Percentiles rank a stretch among this genome's conserved stretches.
Evolutionary conservation across 2,113 vertebrate genomes (phyloP).

Genomic region (Trachemys scripta): DNA sequence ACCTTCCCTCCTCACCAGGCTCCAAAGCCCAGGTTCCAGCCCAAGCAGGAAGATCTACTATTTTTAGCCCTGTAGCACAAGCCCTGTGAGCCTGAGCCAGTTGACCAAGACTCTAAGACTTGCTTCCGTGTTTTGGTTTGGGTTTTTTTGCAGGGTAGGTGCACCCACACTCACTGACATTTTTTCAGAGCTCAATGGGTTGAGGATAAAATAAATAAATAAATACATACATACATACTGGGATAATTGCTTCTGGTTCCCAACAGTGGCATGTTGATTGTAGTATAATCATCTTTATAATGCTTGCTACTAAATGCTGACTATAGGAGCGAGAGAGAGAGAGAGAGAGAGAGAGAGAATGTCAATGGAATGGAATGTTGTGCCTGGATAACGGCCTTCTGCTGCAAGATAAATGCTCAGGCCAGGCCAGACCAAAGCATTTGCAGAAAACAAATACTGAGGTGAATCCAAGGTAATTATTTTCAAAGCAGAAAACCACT

Average conservation of each 20-base stretch:
- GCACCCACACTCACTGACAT: neutral
- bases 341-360: neutral
- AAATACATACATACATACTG: neutral
- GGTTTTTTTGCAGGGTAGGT: neutral
- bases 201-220: neutral
- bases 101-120: neutral
- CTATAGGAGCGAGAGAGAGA: conserved; percentile 12
- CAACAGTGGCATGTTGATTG: neutral
- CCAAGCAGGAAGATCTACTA: neutral
- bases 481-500: neutral
- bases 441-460: neutral
- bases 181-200: neutral
- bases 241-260: neutral
- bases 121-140: neutral
- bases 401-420: neutral
- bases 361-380: neutral
- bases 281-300: neutral
- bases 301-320: neutral
- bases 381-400: neutral
- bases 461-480: neutral
- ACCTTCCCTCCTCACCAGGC: neutral
- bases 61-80: neutral
- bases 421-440: neutral
- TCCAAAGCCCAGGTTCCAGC: neutral
- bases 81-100: neutral